These are phyloP conservation scores for Azemiops feae DNA, from an alignment of 2,113 vertebrate species.

Conservation along the genomic window DNA sequence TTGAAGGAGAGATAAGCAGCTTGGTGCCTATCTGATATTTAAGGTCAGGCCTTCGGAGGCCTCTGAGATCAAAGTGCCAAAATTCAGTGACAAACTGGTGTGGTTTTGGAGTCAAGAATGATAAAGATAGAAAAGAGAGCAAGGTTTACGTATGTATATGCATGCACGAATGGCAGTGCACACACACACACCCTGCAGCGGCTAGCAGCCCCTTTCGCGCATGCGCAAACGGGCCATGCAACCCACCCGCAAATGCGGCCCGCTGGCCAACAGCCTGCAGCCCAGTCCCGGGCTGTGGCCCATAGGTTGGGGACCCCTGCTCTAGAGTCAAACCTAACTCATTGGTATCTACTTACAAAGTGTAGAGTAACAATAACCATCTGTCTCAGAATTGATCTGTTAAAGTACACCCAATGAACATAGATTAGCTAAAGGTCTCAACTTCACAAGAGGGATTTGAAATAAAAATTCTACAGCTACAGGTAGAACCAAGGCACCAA, in stretches of 20 bases:
- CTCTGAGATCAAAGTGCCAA: background rate
- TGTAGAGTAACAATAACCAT: background rate
- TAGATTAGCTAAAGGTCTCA: background rate
- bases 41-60: background rate
- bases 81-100: background rate
- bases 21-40: background rate
- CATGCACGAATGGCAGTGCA: too few species aligned
- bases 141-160: background rate
- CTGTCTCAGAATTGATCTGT: background rate
- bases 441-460: background rate
- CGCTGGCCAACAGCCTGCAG: too few species aligned
- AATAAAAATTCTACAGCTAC: background rate
- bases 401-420: background rate
- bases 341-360: background rate
- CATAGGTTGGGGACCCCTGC: too few species aligned
- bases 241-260: too few species aligned
- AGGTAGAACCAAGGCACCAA: background rate
- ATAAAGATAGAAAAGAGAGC: background rate
- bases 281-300: too few species aligned
- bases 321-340: background rate
- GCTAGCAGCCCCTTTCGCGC: too few species aligned
- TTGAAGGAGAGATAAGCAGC: background rate
- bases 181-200: too few species aligned
- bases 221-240: too few species aligned
- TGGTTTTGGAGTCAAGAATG: background rate